Base-by-base conservation (phyloP, 1,140 invertebrate species). In the Leguminivora glycinivorella region DNA sequence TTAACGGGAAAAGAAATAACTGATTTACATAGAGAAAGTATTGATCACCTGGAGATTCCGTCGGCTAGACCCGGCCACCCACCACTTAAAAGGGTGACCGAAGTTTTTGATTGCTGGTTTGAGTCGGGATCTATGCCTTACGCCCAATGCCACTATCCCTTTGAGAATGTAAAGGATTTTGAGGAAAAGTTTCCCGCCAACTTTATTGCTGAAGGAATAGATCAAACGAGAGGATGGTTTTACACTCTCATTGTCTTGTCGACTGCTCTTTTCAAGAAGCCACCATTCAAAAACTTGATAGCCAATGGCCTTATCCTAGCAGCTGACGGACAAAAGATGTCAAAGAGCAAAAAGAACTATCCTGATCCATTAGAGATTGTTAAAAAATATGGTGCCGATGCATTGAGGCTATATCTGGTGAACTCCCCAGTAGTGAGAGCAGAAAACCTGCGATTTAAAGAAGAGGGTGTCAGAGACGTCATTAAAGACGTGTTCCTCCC, bases 101-200 rank as follows among this genome's bases (percentile, higher is more conserved):
- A 99, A 92, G 99, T 99, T 0, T 99, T 99, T 93, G 99, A 99
- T 91, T 99, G 99, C 88, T 99, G 99, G 99, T 99, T 99, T 92
- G 99, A 99, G 89, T 99, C 98, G 17, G 99, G 99, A 6, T 98
- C 98, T 4, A 99, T 99, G 99, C 99, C 99, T 2, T 99, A 98
- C 83, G 98, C 98, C 2, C 98, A 99, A 90, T 93, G 95, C 73
- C 99, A 99, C 92, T 99, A 98, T 92, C 99, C 99, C 6, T 98
- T 98, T 92, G 97, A 99, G 88, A 95, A 96, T 78, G 93, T 93
- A 70, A 96, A 97, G 84, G 95, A 98, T 60, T 99, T 99, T 92
- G 96, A 98, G 78, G 95, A 97, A 52, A 94, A 94, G 72, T 99
- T 99, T 84, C 99, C 99, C n/a, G 99, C 99, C 3, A 98, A 99